Evolutionary conservation across 92 coral and sea anemone species (phyloP), one percentile per base, ranked within the genome.

Genomic region (Epizoanthus illoricatus): DNA sequence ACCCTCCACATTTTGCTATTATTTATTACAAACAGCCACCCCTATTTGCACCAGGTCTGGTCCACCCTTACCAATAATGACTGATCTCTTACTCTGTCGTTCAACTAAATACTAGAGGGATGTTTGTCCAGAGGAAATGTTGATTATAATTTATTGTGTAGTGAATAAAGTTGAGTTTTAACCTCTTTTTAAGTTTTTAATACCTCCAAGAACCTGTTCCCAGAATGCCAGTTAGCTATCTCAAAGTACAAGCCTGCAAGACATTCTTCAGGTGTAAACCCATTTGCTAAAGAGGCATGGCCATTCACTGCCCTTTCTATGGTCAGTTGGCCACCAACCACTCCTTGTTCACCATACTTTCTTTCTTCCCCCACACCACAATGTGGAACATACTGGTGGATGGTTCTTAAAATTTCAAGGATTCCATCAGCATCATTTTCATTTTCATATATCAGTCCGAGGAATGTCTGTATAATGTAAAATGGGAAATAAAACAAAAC

Each of bases 401-500:
- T 60, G 18, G 68, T 62, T 19, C 72, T 71, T 65, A 85, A 71
- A 21, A 85, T 68, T 75, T 57, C 59, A 7, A 76, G 59, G 69
- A 76, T 85, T 17, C 83, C 83, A 62, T 84, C 81, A 18, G 84
- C 88, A 85, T 85, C 84, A 68, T 76, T 85, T 36, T 85, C 88
- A 49, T 52, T 85, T 59, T 76, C 88, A 40, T 85, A 79, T 42
- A 85, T 85, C 76, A 85, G 65, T 42, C 84, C 88, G 39, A 85
- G 81, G 65, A 85, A 85, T 69, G 81, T 76, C 88, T 76, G 43
- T 17, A 70, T 19, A 62, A n/a, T n/a, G 23, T 62, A n/a, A 62
- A 62, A 11, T 62, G 20, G 19, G 67, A 62, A 62, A 62, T 62
- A 62, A 23, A 62, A 19, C 24, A 17, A n/a, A n/a, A n/a, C n/a